Base-by-base conservation (phyloP, 2,797 vertebrate species). In the Lutjanus campechanus region DNA sequence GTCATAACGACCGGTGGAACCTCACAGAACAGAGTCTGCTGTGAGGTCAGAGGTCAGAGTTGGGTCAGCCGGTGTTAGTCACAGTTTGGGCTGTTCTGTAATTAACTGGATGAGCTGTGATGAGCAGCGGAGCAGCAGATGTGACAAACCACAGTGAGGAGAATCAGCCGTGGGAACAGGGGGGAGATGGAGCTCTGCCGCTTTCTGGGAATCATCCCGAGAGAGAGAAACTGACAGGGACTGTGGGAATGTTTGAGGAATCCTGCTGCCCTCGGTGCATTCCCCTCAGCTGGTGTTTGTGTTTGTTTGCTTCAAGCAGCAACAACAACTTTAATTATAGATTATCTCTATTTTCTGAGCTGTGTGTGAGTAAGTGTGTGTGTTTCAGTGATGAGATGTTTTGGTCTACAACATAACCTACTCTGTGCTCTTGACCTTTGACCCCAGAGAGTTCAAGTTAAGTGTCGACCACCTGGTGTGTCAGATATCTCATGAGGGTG, bases 191-290 rank as follows among this genome's bases (percentile, higher is more conserved):
- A 22, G 13, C n/a, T 51, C 20, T 1, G 74, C 62, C 47, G 71
- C 67, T 73, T 16, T 83, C 87, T 25, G 64, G 53, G 82, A 88
- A 73, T 58, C 70, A n/a, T 89, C 88, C 89, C 75, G 6, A 69
- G 86, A 87, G 89, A 75, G 62, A 64, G 1, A 69, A 55, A 73
- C 47, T 81, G 88, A 87, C 83, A 62, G 69, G 10, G 67, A 81
- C 61, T 89, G 90, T 93, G 93, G 91, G 91, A 94, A 91, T 79
- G 80, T 83, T 82, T 76, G 71, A 81, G 80, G 72, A 77, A 75
- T 86, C 66, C 46, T 46, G 17, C 43, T 19, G 63, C 29, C 53
- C 47, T 62, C 41, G 15, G 56, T 56, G 50, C 41, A 25, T 69
- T 73, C 64, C 62, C 22, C 44, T 74, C 72, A 46, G 59, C 63